A percentile compares a stretch with the other conserved stretches of the same genome.
Conservation (phyloP, 2,113 vertebrate species). For the Campylomormyrus tamandua region DNA sequence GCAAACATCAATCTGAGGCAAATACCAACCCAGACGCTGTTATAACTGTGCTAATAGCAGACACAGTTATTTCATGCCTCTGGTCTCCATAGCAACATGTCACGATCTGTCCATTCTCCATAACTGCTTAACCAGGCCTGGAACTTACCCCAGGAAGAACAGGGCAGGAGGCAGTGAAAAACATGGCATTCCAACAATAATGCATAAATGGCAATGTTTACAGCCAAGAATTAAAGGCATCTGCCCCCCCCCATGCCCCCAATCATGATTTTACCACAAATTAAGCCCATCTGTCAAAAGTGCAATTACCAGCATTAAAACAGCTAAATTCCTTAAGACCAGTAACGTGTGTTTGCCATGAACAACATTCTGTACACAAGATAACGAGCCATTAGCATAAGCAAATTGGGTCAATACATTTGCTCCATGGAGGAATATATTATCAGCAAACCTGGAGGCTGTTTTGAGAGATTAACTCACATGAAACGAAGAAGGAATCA, state of each 20-base stretch:
- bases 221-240: not conserved
- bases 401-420: slow-evolving; percentile 60
- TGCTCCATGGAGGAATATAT: slow-evolving; percentile 52
- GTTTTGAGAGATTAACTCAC: slow-evolving; percentile 42
- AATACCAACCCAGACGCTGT: not conserved
- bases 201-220: not conserved
- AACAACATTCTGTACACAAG: slow-evolving; percentile 61
- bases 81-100: not conserved
- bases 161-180: not conserved
- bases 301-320: slow-evolving; percentile 58
- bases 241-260: not conserved
- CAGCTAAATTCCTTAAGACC: slow-evolving; percentile 57
- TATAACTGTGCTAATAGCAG: not conserved
- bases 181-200: not conserved
- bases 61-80: not conserved
- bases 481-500: slow-evolving; percentile 58
- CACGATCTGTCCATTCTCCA: not conserved
- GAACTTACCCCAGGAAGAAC: not conserved
- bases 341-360: slow-evolving; percentile 56
- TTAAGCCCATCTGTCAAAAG: slow-evolving; percentile 48
- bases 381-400: slow-evolving; percentile 64
- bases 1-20: not conserved
- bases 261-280: slow-evolving; percentile 21
- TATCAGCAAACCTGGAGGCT: slow-evolving; percentile 54
- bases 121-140: not conserved